Conservation (phyloP, 2,797 vertebrate species). For the Oryzias sinensis region DNA sequence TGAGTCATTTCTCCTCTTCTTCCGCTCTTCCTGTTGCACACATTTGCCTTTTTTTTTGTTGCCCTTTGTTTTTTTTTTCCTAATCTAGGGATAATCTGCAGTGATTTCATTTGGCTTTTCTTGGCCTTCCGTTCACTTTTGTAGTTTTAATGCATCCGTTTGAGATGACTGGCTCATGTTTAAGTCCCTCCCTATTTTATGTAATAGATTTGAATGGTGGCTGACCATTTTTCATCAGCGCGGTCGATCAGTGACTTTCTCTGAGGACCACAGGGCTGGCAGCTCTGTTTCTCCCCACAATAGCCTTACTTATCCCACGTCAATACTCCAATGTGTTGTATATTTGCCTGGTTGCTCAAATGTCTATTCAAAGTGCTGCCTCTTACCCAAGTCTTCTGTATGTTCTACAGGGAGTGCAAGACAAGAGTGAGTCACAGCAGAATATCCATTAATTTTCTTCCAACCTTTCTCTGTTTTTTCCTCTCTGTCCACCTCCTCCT, state of each 20-base stretch:
- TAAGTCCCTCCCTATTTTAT: slow-evolving; percentile 39
- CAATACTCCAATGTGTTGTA: slow-evolving; percentile 55
- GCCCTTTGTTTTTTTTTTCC: slow-evolving; percentile 30
- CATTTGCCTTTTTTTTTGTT: slow-evolving; percentile 32
- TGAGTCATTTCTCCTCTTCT: slow-evolving; percentile 79
- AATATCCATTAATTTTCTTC: slow-evolving; percentile 53
- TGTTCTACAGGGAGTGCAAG: slow-evolving; percentile 36
- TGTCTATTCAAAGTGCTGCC: slow-evolving; percentile 39
- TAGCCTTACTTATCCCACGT: slow-evolving; percentile 54
- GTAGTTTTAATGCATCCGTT: slow-evolving; percentile 20
- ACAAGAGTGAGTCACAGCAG: slow-evolving; percentile 50
- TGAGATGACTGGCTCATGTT: slow-evolving; percentile 21
- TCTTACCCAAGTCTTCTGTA: slow-evolving; percentile 50
- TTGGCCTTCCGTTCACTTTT: slow-evolving; percentile 9
- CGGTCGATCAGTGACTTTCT: slow-evolving; percentile 50
- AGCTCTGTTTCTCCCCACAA: slow-evolving; percentile 56
- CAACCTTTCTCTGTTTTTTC: slow-evolving; percentile 47
- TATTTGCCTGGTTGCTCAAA: slow-evolving; percentile 59
- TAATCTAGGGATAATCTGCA: slow-evolving; percentile 30
- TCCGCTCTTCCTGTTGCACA: slow-evolving; percentile 69
- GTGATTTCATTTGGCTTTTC: slow-evolving; percentile 5
- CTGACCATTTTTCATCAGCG: slow-evolving; percentile 55
- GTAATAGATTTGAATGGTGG: slow-evolving; percentile 47
- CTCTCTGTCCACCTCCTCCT: slow-evolving; percentile 27
- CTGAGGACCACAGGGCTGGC: slow-evolving; percentile 40